Evolutionary conservation across 2,113 vertebrate species (phyloP).

Genomic region (Dissostichus mawsoni): DNA sequence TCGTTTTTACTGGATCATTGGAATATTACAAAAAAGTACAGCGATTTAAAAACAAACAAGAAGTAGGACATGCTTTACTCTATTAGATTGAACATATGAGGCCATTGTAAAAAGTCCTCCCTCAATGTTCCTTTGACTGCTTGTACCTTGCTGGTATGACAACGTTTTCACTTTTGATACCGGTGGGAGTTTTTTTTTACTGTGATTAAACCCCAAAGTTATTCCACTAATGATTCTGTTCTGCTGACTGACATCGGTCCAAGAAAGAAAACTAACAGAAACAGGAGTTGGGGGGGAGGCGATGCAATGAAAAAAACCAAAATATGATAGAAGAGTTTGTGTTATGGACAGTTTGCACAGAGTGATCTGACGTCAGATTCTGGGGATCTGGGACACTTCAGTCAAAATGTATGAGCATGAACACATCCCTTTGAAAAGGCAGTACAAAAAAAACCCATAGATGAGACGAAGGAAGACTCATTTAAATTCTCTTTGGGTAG

Average conservation of each 20-base stretch:
- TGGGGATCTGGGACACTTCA: constrained; percentile 28
- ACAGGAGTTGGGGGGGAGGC: background rate
- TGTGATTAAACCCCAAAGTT: constrained; percentile 41
- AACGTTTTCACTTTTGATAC: constrained; percentile 2
- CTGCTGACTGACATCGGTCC: constrained; percentile 32
- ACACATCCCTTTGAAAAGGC: background rate
- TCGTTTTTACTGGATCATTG: background rate
- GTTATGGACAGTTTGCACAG: background rate
- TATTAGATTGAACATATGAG: constrained; percentile 9
- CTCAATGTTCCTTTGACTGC: background rate
- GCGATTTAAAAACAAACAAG: background rate
- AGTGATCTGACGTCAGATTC: background rate
- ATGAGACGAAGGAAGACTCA: too few relatives aligned
- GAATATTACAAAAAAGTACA: background rate
- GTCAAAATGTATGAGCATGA: constrained; percentile 32
- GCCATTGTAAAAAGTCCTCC: background rate
- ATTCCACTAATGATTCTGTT: constrained; percentile 52
- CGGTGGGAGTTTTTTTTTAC: background rate
- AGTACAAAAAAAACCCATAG: too few relatives aligned
- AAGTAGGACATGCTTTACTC: background rate
- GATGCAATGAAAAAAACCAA: background rate
- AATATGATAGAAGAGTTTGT: background rate
- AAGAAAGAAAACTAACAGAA: constrained; percentile 4
- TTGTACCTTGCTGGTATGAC: background rate
- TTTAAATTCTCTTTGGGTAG: background rate